Percentiles rank a stretch among this genome's conserved stretches.
Evolutionary conservation across 1,140 invertebrate genomes (phyloP).

Genomic region (Temnothorax longispinosus): DNA sequence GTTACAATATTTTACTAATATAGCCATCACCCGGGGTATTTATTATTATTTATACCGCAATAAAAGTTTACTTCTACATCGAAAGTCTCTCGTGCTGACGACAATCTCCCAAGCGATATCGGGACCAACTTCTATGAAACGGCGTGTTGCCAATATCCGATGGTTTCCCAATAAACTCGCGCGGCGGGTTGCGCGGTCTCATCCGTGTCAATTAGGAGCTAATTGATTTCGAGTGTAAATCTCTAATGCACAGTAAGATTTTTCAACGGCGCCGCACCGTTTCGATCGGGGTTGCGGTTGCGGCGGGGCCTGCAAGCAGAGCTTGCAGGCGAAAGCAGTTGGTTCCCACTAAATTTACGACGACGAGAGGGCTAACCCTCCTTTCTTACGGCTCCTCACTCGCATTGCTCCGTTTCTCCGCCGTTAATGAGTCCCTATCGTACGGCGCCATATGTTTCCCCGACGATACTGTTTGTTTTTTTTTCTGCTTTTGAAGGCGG

Average conservation of each 20-base stretch:
- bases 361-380: slow-evolving; percentile 55
- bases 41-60: background rate
- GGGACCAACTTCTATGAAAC: background rate
- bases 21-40: background rate
- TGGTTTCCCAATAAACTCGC: slow-evolving; percentile 55
- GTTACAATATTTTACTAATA: background rate
- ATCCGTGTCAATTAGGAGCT: slow-evolving; percentile 71
- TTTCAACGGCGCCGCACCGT: slow-evolving; percentile 53
- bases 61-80: too few species aligned
- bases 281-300: slow-evolving; percentile 65
- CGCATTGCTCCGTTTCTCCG: slow-evolving; percentile 57
- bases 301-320: slow-evolving; percentile 26
- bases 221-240: slow-evolving; percentile 83
- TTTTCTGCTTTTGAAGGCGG: background rate
- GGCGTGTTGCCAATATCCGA: background rate
- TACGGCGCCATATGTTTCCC: slow-evolving; percentile 67
- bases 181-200: slow-evolving; percentile 1
- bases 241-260: slow-evolving; percentile 74
- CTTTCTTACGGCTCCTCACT: slow-evolving; percentile 50
- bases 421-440: slow-evolving; percentile 76
- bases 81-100: background rate
- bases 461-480: slow-evolving; percentile 57
- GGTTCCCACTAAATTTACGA: slow-evolving; percentile 79
- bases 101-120: background rate
- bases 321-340: slow-evolving; percentile 70